Evolutionary conservation across 2,888 invertebrate genomes (phyloP), one percentile per base, ranked within the genome.

Genomic region (Nesidiocoris tenuis): DNA sequence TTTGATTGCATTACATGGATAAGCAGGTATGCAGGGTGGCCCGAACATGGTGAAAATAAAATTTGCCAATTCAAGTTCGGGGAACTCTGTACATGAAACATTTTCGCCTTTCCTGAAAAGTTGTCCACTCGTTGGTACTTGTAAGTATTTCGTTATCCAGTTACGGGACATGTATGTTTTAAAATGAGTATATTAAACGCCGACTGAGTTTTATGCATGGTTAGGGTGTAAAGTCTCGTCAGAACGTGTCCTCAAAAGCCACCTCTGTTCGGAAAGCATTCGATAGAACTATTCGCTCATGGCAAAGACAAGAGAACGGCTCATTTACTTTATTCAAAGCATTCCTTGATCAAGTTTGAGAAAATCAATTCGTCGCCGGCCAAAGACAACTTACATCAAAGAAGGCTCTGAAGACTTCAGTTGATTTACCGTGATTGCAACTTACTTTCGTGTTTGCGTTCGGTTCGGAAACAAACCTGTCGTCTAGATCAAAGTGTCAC

Each of bases 381-480:
- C 39, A 39, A 7, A 39, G 39, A 39, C 39, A 39, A 39, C 39
- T 39, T 39, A 39, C 39, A 39, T 39, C 39, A 39, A 39, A 39
- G 39, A 39, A 3, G 12, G 12, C 39, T 39, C 39, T 7, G 39
- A 39, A 39, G 57, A n/a, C 59, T 24, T 57, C 24, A 24, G 70
- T 70, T 70, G 70, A 70, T 70, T 70, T 70, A 70, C 57, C 70
- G 22, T 70, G 70, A 24, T 70, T 70, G 70, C 57, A 24, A 70
- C 70, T 70, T 70, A 39, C 67, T 67, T 56, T 56, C 70, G 21
- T 59, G 57, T 59, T 70, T 59, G 57, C 57, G 57, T 57, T 70
- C 24, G 57, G 25, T 22, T 57, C 24, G 57, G 12, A 24, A 59
- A 23, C 70, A 24, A 12, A 54, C 9, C 56, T 67, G 67, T 16